Percentiles rank a stretch among this genome's conserved stretches.
Evolutionary conservation across 1,140 invertebrate species (phyloP).

Genomic region (Tribolium castaneum): DNA sequence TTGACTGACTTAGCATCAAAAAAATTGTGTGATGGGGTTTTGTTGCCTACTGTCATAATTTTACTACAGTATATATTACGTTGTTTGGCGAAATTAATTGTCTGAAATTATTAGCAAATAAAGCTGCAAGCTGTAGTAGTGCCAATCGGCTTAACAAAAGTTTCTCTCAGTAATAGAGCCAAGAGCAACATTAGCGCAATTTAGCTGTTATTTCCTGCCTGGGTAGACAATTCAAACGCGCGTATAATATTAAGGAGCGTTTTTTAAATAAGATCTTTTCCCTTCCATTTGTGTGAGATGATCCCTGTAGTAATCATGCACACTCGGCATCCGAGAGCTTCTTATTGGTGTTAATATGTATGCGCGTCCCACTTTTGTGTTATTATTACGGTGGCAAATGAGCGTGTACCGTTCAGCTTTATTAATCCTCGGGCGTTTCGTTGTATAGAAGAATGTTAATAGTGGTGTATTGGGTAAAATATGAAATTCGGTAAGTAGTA

Average conservation of each 20-base stretch:
- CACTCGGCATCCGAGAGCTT: not conserved
- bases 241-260: not conserved
- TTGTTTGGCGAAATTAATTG: too few relatives aligned
- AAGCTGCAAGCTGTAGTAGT: not conserved
- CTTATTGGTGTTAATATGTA: not conserved
- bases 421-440: not conserved
- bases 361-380: not conserved
- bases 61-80: too few relatives aligned
- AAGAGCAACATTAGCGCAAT: not conserved
- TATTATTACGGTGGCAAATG: not conserved
- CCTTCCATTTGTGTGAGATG: not conserved
- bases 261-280: too few relatives aligned
- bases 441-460: slow-evolving; percentile 26
- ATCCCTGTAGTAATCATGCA: not conserved
- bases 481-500: slow-evolving; percentile 50
- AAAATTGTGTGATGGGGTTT: too few relatives aligned
- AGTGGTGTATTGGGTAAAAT: slow-evolving; percentile 40
- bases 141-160: not conserved
- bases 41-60: too few relatives aligned
- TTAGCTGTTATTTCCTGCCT: not conserved
- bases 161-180: not conserved
- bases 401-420: not conserved
- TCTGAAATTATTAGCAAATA: too few relatives aligned
- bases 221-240: not conserved
- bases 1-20: too few relatives aligned